Evolutionary conservation across 2,888 invertebrate genomes (phyloP), one percentile per base, ranked within the genome.

Genomic region (Acrobasis repandana): DNA sequence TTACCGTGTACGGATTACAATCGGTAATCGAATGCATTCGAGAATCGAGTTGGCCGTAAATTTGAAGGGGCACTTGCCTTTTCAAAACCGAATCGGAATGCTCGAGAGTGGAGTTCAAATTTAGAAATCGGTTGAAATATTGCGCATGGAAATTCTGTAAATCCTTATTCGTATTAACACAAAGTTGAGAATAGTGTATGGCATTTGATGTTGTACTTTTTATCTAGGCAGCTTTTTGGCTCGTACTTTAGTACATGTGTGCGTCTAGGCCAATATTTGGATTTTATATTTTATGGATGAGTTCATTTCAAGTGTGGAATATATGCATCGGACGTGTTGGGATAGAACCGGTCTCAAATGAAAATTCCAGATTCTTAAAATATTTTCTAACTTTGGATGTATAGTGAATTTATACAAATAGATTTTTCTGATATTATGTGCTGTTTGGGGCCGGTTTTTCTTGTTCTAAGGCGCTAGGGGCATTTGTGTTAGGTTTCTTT

Each of bases 81-180:
- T 83, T 83, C 76, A 80, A 83, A 83, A 82, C 79, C 76, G 79
- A 80, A 80, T 80, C 78, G 80, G 81, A 80, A 82, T 81, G 78
- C 78, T 73, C 70, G 73, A 63, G 75, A 79, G 79, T 73, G 65
- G 70, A 71, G 82, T 81, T 79, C 80, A 84, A 82, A 84, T 85
- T 83, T 85, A 85, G 83, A 79, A 81, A 78, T 74, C 69, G 73
- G 71, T 72, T 69, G 72, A 78, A 82, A 79, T 79, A 79, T 77
- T 77, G 76, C 72, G 62, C 68, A 63, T 67, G 64, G 61, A 52
- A 64, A 58, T 62, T 62, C 66, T 67, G 61, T 61, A 56, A 61
- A 59, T 56, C 63, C 65, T 56, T 63, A 36, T 58, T 60, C 60
- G 58, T 61, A 61, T 51, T n/a, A 38, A 11, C 15, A 57, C 70